A percentile compares a stretch with the other conserved stretches of the same genome.
phyloP scores from a whole-genome alignment of 2,888 invertebrate genomes.

The Mythimna ferrago region DNA sequence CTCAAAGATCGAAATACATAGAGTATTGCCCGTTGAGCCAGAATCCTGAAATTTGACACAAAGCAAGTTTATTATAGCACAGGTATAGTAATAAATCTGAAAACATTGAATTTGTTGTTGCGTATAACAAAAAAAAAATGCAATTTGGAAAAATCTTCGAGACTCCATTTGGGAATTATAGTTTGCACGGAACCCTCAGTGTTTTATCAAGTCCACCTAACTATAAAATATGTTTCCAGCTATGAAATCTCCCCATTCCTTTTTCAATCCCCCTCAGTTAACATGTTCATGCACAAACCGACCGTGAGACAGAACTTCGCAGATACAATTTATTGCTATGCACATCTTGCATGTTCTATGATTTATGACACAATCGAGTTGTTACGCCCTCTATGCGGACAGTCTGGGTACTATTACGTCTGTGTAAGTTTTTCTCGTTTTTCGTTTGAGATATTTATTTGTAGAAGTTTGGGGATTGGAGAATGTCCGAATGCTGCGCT shows the following conservation, averaged over 20 bases:
- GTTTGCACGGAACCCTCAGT: no score
- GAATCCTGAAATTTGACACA: no score
- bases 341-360: slow-evolving; percentile 56
- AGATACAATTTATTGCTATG: slow-evolving; percentile 37
- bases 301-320: slow-evolving; percentile 7
- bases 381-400: slow-evolving; percentile 26
- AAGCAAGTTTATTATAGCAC: no score
- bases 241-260: background rate
- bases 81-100: no score
- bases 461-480: background rate
- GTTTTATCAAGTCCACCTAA: background rate
- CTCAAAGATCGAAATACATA: no score
- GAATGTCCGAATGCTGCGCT: no score
- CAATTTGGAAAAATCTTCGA: no score
- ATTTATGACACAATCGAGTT: slow-evolving; percentile 49
- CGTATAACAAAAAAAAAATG: no score
- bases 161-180: no score
- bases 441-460: background rate
- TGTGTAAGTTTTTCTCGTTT: background rate
- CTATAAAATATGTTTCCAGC: background rate
- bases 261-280: slow-evolving; percentile 38
- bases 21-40: no score
- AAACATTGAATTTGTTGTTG: no score
- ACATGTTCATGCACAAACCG: slow-evolving; percentile 46
- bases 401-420: slow-evolving; percentile 18